A percentile compares a stretch with the other conserved stretches of the same genome.
Evolutionary conservation across 2,797 vertebrate genomes (phyloP).

Genomic region (Aotus griseimembra): DNA sequence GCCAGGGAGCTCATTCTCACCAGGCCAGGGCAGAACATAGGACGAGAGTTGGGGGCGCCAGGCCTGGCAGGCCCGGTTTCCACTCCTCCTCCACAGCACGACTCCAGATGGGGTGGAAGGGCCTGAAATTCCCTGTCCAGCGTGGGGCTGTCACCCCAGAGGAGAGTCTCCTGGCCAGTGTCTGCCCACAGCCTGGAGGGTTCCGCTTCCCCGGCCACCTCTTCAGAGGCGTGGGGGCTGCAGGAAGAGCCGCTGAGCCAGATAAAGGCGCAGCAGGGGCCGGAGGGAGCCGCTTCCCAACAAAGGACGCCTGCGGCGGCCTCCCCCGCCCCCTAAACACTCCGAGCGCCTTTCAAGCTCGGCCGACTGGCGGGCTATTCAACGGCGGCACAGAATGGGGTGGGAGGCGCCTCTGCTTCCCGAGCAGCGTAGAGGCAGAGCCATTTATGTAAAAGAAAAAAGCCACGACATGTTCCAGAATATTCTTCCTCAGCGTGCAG

Average conservation of each 20-base stretch:
- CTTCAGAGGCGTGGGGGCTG: neutral
- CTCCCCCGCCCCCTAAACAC: conserved; percentile 29
- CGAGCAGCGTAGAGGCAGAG: neutral
- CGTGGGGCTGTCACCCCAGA: neutral
- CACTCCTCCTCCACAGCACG: neutral
- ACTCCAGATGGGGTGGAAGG: neutral
- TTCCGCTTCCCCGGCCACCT: neutral
- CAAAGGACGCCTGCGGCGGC: conserved; percentile 51
- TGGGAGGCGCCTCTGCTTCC: conserved; percentile 23
- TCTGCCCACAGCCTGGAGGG: neutral
- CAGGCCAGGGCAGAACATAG: neutral
- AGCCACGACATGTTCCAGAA: conserved; percentile 20
- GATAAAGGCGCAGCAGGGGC: conserved; percentile 78
- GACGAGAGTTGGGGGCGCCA: neutral
- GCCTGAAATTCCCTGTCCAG: neutral
- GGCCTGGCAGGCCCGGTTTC: neutral
- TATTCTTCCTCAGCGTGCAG: neutral
- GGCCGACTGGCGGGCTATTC: neutral
- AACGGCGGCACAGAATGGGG: neutral
- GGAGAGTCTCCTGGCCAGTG: neutral
- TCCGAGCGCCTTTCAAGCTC: conserved; percentile 67
- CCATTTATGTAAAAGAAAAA: conserved; percentile 50
- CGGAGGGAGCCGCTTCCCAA: neutral
- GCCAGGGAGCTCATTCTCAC: neutral
- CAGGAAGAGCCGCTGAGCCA: neutral